These are phyloP conservation scores for Thumatha senex DNA, from an alignment of 2,888 invertebrate species.

Conservation along the genomic window DNA sequence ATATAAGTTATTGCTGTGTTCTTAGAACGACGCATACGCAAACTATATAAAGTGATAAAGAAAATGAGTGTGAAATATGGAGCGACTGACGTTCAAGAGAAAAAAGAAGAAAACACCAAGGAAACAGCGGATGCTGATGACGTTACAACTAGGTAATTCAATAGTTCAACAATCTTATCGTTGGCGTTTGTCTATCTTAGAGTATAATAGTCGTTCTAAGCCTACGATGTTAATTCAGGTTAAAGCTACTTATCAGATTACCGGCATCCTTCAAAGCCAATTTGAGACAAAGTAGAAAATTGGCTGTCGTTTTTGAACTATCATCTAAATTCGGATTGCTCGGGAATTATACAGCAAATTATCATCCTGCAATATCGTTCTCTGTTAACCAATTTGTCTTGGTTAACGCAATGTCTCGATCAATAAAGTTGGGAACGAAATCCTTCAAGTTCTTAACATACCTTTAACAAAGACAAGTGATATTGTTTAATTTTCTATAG, in stretches of 20 bases:
- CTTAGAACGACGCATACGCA: constrained; percentile 13
- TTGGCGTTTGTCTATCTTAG: constrained; percentile 30
- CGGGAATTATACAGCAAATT: no score
- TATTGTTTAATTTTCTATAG: constrained; percentile 3
- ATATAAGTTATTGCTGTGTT: constrained; percentile 23
- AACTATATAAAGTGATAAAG: constrained; percentile 8
- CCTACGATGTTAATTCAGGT: constrained; percentile 31
- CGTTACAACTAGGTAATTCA: constrained; percentile 60
- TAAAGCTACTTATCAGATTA: constrained; percentile 59
- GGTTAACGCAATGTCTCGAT: constrained; percentile 11
- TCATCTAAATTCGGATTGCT: background rate
- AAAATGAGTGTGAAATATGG: constrained; percentile 72
- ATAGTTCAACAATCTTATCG: constrained; percentile 17
- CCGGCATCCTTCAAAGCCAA: constrained; percentile 36
- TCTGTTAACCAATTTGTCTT: constrained; percentile 30
- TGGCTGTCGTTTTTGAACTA: constrained; percentile 11
- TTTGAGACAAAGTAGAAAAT: constrained; percentile 52
- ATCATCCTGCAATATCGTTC: constrained; percentile 1
- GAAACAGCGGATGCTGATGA: constrained; percentile 48
- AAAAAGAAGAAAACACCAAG: constrained; percentile 49
- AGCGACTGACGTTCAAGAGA: constrained; percentile 58
- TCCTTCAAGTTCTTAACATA: constrained; percentile 13
- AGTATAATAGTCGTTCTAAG: no score
- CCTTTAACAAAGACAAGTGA: background rate
- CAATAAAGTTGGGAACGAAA: constrained; percentile 10